Percentiles rank a stretch among this genome's conserved stretches.
Conservation (phyloP, 2,113 vertebrate species). For the Austrofundulus limnaeus region DNA sequence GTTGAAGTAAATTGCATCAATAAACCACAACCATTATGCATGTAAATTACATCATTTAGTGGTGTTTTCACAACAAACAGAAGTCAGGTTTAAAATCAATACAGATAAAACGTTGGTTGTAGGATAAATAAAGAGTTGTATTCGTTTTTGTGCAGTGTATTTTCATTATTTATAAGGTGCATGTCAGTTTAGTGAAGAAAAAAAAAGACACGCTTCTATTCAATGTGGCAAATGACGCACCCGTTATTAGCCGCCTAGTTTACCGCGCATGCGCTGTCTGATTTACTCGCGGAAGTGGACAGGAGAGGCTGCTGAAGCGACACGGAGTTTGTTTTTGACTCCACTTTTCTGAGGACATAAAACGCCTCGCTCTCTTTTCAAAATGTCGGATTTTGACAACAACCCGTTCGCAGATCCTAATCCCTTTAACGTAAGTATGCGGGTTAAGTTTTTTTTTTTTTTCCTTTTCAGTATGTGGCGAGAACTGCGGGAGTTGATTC, state of each 20-base stretch:
- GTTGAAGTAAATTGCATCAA: too few species aligned
- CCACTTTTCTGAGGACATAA: slow-evolving; percentile 10
- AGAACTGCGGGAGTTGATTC: neutral
- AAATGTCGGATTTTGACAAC: slow-evolving; percentile 85
- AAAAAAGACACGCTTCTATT: too few species aligned
- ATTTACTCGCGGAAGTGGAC: slow-evolving; percentile 65
- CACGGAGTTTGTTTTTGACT: slow-evolving; percentile 43
- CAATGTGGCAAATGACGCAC: slow-evolving; percentile 3
- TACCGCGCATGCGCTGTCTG: slow-evolving; percentile 53
- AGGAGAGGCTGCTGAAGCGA: slow-evolving; percentile 24
- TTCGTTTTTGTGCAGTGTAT: too few species aligned
- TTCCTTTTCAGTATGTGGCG: neutral
- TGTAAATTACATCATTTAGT: too few species aligned
- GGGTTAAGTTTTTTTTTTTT: neutral
- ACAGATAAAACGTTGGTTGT: too few species aligned
- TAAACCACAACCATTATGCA: too few species aligned
- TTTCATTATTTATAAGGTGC: too few species aligned
- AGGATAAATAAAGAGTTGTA: too few species aligned
- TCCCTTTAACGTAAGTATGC: slow-evolving; percentile 86
- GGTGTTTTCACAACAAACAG: too few species aligned
- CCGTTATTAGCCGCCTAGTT: slow-evolving; percentile 6
- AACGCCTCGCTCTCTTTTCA: slow-evolving; percentile 19
- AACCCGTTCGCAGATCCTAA: slow-evolving; percentile 89
- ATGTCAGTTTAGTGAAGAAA: too few species aligned
- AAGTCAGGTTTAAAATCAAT: too few species aligned